Evolutionary conservation across 2,113 vertebrate species (phyloP), one percentile per base, ranked within the genome.

Genomic region (Hippocampus mohnikei): DNA sequence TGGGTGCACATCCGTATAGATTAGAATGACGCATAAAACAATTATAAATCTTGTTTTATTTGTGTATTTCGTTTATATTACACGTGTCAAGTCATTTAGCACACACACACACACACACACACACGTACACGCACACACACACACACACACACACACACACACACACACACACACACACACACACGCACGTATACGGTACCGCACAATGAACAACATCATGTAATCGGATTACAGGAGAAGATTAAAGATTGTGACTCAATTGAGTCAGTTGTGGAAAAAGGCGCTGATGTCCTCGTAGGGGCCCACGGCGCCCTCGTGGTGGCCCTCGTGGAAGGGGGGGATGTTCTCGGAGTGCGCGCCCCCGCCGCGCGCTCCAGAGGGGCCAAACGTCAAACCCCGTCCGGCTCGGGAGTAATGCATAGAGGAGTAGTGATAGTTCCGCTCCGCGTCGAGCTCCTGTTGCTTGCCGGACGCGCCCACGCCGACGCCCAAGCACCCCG

Each of bases 201-300:
- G 80, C 80, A 86, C 88, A 88, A 85, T 67, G 75, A 82, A 58
- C 74, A 80, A 88, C 85, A 71, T 85, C 82, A 88, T 81, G 87
- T 87, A 40, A 68, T 68, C 33, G 23, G 67, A 68, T 55, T 46
- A 46, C n/a, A 65, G 42, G 41, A 44, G 41, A 9, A 46, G 42
- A 65, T n/a, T n/a, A 20, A 2, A 69, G 78, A 84, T 87, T 86
- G 82, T 82, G 82, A 71, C 6, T 76, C 16, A 40, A 48, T 1
- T 15, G 10, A 53, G 72, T 60, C 88, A 97, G 87, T 95, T 98
- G 91, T 97, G 96, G 93, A 97, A 98, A 93, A 98, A 98, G 62
- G 96, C 94, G 81, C 98, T 97, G 85, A 98, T 94, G 87, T 98
- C 97, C 89, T 98, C 97, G 61, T 98, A 98, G 81, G 93, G 93